Evolutionary conservation across 1,140 invertebrate genomes (phyloP), one percentile per base, ranked within the genome.

Genomic region (Drosophila pandora): DNA sequence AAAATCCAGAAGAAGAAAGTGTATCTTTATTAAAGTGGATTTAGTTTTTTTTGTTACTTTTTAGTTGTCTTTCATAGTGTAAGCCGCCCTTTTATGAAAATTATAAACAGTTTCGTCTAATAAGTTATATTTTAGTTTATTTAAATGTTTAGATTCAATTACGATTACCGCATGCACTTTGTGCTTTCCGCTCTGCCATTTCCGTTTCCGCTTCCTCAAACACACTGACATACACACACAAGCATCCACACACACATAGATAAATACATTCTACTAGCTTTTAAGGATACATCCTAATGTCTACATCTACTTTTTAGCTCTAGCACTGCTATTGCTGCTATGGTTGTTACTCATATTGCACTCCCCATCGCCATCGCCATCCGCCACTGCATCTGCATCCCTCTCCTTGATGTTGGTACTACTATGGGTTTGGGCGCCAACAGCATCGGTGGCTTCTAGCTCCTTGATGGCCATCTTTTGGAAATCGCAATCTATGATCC

Each of bases 401-500:
- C 59, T 50, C 21, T 81, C 63, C 28, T 57, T 61, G 56, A 22
- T 56, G 37, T 54, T 45, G 23, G 25, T 48, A 45, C 59, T 52
- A 10, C 21, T 65, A 25, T 47, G 61, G 30, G 21, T 61, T 9
- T 49, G 60, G 45, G 22, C 45, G n/a, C 43, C 52, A 37, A 3
- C n/a, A 43, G 3, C 41, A 21, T 71, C 65, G 9, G n/a, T 41
- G 9, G 64, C n/a, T 93, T 87, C 82, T 47, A 61, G 45, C 28
- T 90, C 87, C 17, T 70, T 72, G 17, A 79, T n/a, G 5, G 75
- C 65, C 32, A 91, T 89, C 52, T 91, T 91, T 39, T 91, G 90
- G 50, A 91, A 91, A 71, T 91, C 90, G 53, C 90, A 91, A 58
- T 91, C 90, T 22, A 91, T 92, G 17, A 92, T 90, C 17, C 91